Evolutionary conservation across 1,140 invertebrate genomes (phyloP), one percentile per base, ranked within the genome.

Genomic region (Batillaria attramentaria): DNA sequence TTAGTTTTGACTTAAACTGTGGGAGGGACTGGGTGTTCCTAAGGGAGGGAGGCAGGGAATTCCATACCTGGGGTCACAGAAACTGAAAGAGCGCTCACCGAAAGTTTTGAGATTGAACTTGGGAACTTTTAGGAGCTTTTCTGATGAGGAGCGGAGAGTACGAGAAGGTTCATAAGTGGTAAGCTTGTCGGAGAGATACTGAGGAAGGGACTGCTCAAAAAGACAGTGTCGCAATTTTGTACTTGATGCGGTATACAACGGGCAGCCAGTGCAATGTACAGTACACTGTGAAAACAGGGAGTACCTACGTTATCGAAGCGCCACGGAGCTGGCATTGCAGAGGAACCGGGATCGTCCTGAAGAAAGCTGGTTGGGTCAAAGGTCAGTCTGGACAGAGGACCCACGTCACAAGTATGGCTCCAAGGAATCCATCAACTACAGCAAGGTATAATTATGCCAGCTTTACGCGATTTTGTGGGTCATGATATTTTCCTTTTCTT

Each of bases 291-390:
- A 42, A 68, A 37, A 1, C 78, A 77, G 81, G 57, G 76, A 74
- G 20, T 83, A 72, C 72, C 41, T 80, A 24, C 79, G 79, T 1
- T 79, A 83, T 54, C 42, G 81, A 4, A 78, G 72, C 42, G 81
- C 70, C 28, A 83, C 81, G 35, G 81, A 82, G 35, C 62, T 82
- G 33, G 46, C 73, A 5, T 69, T 82, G 3, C 50, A 77, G 78
- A 66, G 46, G 69, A 75, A 39, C 16, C 41, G 57, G 31, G 66
- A 72, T 18, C 66, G 70, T 0, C 16, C 54, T 20, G 77, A 54
- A 13, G 66, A 78, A 16, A 43, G 69, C 24, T 57, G 66, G 68
- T 10, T 79, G n/a, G 66, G 41, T 6, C n/a, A 68, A 35, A 62
- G 79, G 73, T 54, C 72, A 37, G 50, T 77, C 4, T 70, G 46